Evolutionary conservation across 2,888 invertebrate species (phyloP).

Genomic region (Gari tellinella): DNA sequence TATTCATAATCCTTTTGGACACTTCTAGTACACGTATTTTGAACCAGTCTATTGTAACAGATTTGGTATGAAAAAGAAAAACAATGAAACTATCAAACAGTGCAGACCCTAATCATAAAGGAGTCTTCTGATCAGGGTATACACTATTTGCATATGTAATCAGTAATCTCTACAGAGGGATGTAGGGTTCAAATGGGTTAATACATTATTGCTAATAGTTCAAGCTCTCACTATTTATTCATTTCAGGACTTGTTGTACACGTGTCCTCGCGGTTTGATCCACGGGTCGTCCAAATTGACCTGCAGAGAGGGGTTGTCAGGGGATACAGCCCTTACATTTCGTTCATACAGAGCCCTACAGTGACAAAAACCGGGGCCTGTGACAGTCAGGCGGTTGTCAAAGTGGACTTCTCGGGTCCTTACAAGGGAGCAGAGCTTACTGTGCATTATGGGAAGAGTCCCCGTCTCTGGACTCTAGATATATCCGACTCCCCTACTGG

Average conservation of each 20-base stretch:
- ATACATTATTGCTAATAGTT: background rate
- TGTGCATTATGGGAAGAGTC: constrained; percentile 77
- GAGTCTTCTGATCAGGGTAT: background rate
- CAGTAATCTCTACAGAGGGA: background rate
- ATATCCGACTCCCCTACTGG: constrained; percentile 79
- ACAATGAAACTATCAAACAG: too few relatives aligned
- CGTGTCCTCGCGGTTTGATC: constrained; percentile 38
- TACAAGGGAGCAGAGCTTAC: constrained; percentile 74
- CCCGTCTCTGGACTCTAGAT: constrained; percentile 81
- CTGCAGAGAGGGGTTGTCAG: constrained; percentile 76
- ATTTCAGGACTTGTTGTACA: background rate
- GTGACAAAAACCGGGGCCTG: constrained; percentile 59
- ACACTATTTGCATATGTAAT: background rate
- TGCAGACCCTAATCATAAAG: background rate
- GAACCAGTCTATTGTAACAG: too few relatives aligned
- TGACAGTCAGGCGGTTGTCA: constrained; percentile 79
- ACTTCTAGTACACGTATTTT: too few relatives aligned
- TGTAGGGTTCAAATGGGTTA: too few relatives aligned
- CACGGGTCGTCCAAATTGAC: constrained; percentile 76
- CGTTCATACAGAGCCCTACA: constrained; percentile 74
- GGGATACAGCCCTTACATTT: constrained; percentile 80
- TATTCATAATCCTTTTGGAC: too few relatives aligned
- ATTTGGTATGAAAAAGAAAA: too few relatives aligned
- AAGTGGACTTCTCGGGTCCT: constrained; percentile 77
- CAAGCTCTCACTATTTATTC: too few relatives aligned